Evolutionary conservation across 2,888 invertebrate genomes (phyloP).

Genomic region (Melinaea marsaeus): DNA sequence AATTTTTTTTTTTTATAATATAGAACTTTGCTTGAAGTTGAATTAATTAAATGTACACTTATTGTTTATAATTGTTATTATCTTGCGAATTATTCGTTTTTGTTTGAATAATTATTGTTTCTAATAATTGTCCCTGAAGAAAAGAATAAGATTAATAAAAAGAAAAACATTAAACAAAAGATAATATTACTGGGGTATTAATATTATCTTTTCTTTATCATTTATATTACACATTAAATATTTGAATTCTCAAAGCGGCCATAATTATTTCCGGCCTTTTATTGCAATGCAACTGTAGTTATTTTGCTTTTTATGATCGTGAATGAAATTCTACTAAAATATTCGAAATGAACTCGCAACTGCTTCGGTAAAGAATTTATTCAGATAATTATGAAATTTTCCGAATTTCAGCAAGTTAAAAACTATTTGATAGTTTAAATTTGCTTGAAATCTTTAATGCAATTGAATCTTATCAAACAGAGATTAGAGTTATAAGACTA

Average conservation of each 20-base stretch:
- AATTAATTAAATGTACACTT: not conserved
- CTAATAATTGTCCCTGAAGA: no score
- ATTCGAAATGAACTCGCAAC: not conserved
- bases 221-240: not conserved
- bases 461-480: no score
- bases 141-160: no score
- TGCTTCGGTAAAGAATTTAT: not conserved
- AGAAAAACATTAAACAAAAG: no score
- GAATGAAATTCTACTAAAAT: not conserved
- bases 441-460: no score
- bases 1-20: not conserved
- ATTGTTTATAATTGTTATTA: not conserved
- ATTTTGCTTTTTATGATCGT: slow-evolving; percentile 2
- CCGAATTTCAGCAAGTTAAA: no score
- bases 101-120: no score
- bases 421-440: no score
- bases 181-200: no score
- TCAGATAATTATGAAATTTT: no score
- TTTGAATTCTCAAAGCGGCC: not conserved
- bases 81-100: not conserved
- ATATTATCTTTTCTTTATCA: no score
- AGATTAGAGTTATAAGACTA: no score
- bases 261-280: not conserved
- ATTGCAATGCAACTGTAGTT: slow-evolving; percentile 1
- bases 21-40: not conserved